Base-by-base conservation (phyloP, 2,113 vertebrate species). In the Pica pica region DNA sequence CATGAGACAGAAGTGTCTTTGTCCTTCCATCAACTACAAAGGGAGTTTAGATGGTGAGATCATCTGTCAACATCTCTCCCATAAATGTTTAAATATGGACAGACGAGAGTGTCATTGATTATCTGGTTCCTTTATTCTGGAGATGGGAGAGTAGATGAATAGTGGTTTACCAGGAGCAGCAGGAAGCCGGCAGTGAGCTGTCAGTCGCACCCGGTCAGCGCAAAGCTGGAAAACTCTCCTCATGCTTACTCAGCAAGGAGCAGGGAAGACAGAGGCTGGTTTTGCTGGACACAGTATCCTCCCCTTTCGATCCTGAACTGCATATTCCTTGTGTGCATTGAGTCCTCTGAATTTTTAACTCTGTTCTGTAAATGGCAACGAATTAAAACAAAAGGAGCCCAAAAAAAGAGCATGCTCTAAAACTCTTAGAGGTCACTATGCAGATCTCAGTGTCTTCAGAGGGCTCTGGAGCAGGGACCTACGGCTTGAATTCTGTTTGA, bases 41-140 rank as follows among this genome's bases (percentile, higher is more conserved):
- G 91, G 76, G 50, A 87, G 60, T 53, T 94, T 67, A 70, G 55
- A 84, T 67, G 60, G 63, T 95, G 86, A 95, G 86, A 90, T 95
- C 89, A 96, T 91, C 93, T 96, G 87, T 96, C 93, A 94, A 77
- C 87, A 87, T 88, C 64, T 94, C 75, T 55, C 42, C 89, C 64
- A 67, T 87, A 80, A 91, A 84, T 75, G 79, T 80, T 95, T 94
- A 95, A 96, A 94, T 93, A 94, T 35, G 83, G 69, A 65, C 73
- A 94, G 96, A 83, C 4, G 52, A 89, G 80, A 82, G 82, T 84
- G 90, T 87, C 84, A 94, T 52, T 96, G 89, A 89, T 96, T 96
- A 93, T 71, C 81, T 5, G 1, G 81, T 82, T 91, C 61, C 53
- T 93, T 94, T 89, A 24, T 63, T 84, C 69, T 89, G 77, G 23